Conservation (phyloP, 2,797 vertebrate species). For the Tapirus indicus region DNA sequence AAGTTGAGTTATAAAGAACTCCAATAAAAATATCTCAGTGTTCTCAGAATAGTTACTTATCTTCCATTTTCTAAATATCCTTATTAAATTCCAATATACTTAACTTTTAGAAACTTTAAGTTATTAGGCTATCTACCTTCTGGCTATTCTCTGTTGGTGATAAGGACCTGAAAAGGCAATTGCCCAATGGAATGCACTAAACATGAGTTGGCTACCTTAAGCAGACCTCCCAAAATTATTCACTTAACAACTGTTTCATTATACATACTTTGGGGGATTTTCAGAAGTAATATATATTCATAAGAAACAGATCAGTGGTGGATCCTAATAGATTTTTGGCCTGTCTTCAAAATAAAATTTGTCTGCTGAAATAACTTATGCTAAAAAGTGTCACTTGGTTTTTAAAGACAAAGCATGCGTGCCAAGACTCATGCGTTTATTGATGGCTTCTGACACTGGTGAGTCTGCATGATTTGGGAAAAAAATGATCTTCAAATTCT, state of each 20-base stretch:
- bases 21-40: slow-evolving; percentile 44
- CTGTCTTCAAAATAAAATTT: slow-evolving; percentile 57
- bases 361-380: slow-evolving; percentile 21
- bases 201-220: background rate
- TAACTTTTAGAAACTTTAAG: slow-evolving; percentile 32
- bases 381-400: slow-evolving; percentile 15
- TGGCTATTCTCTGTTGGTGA: slow-evolving; percentile 2
- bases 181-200: background rate
- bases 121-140: background rate
- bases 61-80: slow-evolving; percentile 50
- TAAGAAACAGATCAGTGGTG: slow-evolving; percentile 32
- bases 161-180: background rate
- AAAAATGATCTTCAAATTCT: slow-evolving; percentile 33
- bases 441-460: background rate
- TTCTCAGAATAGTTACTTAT: slow-evolving; percentile 68
- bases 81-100: slow-evolving; percentile 36
- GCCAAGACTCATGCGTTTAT: background rate
- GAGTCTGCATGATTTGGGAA: background rate
- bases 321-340: slow-evolving; percentile 12
- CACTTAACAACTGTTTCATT: slow-evolving; percentile 35
- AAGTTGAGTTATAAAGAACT: slow-evolving; percentile 56
- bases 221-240: slow-evolving; percentile 34
- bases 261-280: background rate
- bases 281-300: slow-evolving; percentile 54
- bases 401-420: background rate